A percentile compares a stretch with the other conserved stretches of the same genome.
These are phyloP conservation scores for Microdon myrmicae DNA, from an alignment of 2,888 invertebrate genomes.

Conservation along the genomic window DNA sequence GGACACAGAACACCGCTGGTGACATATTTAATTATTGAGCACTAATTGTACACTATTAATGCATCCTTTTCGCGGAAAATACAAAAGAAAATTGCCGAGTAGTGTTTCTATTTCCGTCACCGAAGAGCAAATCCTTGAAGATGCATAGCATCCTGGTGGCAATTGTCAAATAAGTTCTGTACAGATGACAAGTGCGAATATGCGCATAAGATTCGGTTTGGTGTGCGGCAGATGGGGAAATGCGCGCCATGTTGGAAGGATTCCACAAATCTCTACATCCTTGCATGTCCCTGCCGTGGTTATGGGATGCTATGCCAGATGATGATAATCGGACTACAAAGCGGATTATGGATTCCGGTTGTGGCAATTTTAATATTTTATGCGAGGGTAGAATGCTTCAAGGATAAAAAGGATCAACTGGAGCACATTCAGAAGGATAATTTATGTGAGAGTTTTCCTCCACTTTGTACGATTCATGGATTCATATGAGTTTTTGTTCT, in stretches of 20 bases:
- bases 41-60: constrained; percentile 8
- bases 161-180: constrained; percentile 35
- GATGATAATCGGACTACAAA: constrained; percentile 21
- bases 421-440: no score
- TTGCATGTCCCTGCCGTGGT: neutral
- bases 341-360: no score
- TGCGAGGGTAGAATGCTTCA: no score
- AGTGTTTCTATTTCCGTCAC: no score
- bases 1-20: neutral
- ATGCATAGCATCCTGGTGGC: constrained; percentile 45
- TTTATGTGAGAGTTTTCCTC: no score
- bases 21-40: constrained; percentile 18
- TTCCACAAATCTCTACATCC: constrained; percentile 23
- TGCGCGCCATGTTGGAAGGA: constrained; percentile 28
- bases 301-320: constrained; percentile 10
- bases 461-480: no score
- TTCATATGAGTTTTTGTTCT: no score
- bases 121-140: constrained; percentile 30
- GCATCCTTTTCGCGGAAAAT: constrained; percentile 13
- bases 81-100: no score
- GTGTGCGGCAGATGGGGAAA: constrained; percentile 19
- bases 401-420: no score
- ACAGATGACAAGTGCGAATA: constrained; percentile 22
- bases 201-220: constrained; percentile 36
- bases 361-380: no score